phyloP scores from a whole-genome alignment of 2,797 vertebrate species.

The Tauraco hartlaubi region DNA sequence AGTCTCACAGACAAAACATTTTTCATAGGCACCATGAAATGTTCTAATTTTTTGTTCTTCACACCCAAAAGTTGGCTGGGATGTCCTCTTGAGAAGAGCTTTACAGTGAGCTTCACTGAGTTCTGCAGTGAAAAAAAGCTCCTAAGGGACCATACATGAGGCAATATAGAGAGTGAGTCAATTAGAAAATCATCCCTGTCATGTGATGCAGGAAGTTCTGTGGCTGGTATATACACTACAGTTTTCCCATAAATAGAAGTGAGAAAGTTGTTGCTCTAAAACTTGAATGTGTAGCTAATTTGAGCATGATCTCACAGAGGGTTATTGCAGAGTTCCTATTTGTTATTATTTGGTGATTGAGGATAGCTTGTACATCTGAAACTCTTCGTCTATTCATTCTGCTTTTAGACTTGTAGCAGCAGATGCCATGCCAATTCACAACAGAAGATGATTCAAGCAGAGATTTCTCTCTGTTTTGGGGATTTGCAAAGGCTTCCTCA shows the following conservation, averaged over 20 bases:
- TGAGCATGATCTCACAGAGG: constrained; percentile 30
- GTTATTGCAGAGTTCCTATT: constrained; percentile 30
- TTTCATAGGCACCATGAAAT: neutral
- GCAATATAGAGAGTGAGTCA: constrained; percentile 50
- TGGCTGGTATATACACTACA: constrained; percentile 36
- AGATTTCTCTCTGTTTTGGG: constrained; percentile 34
- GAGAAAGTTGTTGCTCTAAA: constrained; percentile 56
- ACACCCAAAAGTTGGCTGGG: neutral
- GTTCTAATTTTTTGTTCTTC: neutral
- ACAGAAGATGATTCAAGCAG: constrained; percentile 34
- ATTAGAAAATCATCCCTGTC: constrained; percentile 17
- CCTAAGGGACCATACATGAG: neutral
- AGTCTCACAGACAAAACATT: neutral
- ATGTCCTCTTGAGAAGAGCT: neutral
- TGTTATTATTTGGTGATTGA: constrained; percentile 64
- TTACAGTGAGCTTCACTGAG: neutral
- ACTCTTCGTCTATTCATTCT: constrained; percentile 58
- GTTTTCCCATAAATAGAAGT: constrained; percentile 69
- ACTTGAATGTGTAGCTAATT: constrained; percentile 65
- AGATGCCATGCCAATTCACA: constrained; percentile 37
- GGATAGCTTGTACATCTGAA: constrained; percentile 53
- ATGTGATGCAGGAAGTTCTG: constrained; percentile 2
- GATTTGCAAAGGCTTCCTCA: constrained; percentile 24
- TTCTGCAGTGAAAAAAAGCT: neutral
- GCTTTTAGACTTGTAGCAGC: constrained; percentile 37